Percentiles rank a stretch among this genome's conserved stretches.
These are phyloP conservation scores for Temnothorax curvispinosus DNA, from an alignment of 1,140 invertebrate species.

Conservation along the genomic window DNA sequence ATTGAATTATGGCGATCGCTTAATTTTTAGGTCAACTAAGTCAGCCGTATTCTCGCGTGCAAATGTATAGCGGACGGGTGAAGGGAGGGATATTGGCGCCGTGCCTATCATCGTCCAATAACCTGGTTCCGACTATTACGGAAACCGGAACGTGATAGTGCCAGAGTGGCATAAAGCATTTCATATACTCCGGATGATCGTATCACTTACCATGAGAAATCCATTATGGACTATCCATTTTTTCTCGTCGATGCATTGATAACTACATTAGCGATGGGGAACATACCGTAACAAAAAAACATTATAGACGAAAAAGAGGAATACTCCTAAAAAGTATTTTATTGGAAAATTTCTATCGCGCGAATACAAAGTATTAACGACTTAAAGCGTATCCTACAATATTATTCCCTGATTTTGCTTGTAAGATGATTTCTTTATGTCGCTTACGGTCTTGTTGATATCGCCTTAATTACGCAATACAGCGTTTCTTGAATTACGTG, in stretches of 20 bases:
- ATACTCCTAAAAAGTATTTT: background rate
- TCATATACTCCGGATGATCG: constrained; percentile 35
- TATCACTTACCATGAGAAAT: constrained; percentile 35
- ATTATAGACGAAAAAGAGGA: background rate
- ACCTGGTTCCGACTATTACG: constrained; percentile 58
- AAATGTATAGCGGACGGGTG: background rate
- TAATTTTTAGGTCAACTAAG: constrained; percentile 62
- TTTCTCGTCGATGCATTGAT: background rate
- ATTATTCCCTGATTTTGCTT: background rate
- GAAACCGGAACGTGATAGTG: constrained; percentile 51
- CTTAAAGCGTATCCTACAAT: background rate
- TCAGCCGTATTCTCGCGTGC: constrained; percentile 53
- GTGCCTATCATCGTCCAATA: constrained; percentile 59
- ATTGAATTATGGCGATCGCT: constrained; percentile 52
- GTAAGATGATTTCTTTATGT: background rate
- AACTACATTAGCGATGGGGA: background rate
- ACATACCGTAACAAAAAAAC: background rate
- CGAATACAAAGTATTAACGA: background rate
- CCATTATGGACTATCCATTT: constrained; percentile 30
- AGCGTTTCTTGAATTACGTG: constrained; percentile 1
- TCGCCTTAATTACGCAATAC: background rate
- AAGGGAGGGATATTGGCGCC: constrained; percentile 37
- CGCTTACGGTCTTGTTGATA: background rate
- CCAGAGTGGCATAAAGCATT: constrained; percentile 43
- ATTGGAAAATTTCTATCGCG: background rate